These are phyloP conservation scores for Pelecanoides urinatrix DNA, from an alignment of 2,113 vertebrate species.

Conservation along the genomic window DNA sequence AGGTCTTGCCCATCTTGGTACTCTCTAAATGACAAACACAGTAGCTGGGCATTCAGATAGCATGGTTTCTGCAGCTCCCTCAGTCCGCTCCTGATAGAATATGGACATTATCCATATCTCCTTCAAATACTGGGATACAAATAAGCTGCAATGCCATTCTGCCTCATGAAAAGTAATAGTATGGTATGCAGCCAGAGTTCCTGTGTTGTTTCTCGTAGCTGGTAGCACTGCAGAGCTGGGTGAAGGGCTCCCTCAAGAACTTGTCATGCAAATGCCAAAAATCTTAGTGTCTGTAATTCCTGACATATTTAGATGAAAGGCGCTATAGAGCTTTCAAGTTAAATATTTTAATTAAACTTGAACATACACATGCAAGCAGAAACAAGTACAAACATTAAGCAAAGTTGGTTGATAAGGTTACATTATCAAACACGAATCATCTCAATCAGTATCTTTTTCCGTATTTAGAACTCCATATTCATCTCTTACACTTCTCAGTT, in stretches of 20 bases:
- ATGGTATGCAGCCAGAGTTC: fast-evolving
- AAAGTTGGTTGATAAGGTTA: neutral
- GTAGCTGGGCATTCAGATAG: neutral
- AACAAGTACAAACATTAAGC: slow-evolving; percentile 47
- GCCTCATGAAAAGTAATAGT: neutral
- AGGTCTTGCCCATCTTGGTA: neutral
- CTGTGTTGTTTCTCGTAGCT: neutral
- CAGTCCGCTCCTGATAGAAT: neutral
- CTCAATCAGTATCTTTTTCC: neutral
- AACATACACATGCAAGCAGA: slow-evolving; percentile 48
- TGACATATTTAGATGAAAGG: slow-evolving; percentile 48
- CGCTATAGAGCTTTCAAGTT: slow-evolving; percentile 49
- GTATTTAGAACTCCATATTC: neutral
- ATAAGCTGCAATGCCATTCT: neutral
- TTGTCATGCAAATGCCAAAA: neutral
- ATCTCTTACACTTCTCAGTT: neutral
- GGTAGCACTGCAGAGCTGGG: neutral
- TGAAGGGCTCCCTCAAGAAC: neutral
- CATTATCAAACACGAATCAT: slow-evolving; percentile 15
- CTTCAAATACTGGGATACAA: neutral
- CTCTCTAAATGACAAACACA: neutral
- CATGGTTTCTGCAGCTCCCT: neutral
- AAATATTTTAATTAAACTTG: slow-evolving; percentile 62
- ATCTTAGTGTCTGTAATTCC: neutral
- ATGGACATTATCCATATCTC: fast-evolving